phyloP scores from a whole-genome alignment of 1,140 invertebrate species.

The Atopsyche davidsoni region DNA sequence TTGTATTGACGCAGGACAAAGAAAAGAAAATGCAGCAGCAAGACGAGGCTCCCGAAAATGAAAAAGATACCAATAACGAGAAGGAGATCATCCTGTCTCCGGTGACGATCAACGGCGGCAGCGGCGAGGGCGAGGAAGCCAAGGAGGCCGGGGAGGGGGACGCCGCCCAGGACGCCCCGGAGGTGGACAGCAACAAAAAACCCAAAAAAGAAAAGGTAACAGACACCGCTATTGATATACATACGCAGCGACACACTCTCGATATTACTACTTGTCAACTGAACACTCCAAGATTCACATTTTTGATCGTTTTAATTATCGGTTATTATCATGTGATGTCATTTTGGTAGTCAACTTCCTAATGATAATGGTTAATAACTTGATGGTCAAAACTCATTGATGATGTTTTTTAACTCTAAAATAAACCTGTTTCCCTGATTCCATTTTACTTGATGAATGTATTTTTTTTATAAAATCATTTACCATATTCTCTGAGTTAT shows the following conservation, averaged over 20 bases:
- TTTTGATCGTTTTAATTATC: too few relatives aligned
- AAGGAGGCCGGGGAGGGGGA: slow-evolving; percentile 44
- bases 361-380: too few relatives aligned
- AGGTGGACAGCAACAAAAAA: slow-evolving; percentile 63
- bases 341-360: too few relatives aligned
- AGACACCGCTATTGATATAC: not conserved
- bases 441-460: too few relatives aligned
- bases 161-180: slow-evolving; percentile 47
- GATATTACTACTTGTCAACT: too few relatives aligned
- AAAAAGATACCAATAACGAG: slow-evolving; percentile 58
- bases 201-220: slow-evolving; percentile 71
- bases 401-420: too few relatives aligned
- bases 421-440: too few relatives aligned
- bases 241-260: not conserved
- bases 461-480: too few relatives aligned
- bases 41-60: slow-evolving; percentile 61
- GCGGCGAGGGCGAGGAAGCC: slow-evolving; percentile 43
- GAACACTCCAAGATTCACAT: too few relatives aligned
- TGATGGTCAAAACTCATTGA: too few relatives aligned
- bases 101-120: slow-evolving; percentile 36
- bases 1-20: slow-evolving; percentile 49
- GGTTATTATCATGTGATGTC: too few relatives aligned
- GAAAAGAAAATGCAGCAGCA: slow-evolving; percentile 52
- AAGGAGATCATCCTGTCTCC: slow-evolving; percentile 46
- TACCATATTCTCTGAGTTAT: too few relatives aligned